A percentile compares a stretch with the other conserved stretches of the same genome.
phyloP scores from a whole-genome alignment of 2,113 vertebrate genomes.

The Haplochromis vanheusdeni region DNA sequence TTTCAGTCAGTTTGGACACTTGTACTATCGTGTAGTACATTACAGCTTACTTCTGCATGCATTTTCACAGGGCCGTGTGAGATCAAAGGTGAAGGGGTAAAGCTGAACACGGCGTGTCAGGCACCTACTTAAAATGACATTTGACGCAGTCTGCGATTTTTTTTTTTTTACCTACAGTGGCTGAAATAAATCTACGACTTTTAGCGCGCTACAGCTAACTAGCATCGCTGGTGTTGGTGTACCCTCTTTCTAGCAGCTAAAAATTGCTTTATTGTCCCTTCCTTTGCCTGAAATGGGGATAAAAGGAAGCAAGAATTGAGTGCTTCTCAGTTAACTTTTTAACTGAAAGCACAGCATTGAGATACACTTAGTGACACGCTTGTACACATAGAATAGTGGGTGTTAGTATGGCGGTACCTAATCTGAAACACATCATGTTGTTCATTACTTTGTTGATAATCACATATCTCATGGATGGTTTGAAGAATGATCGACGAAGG shows the following conservation, averaged over 20 bases:
- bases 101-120: accelerated
- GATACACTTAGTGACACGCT: accelerated
- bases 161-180: background rate
- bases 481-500: accelerated
- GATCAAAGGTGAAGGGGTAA: background rate
- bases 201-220: accelerated
- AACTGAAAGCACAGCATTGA: background rate
- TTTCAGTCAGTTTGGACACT: background rate
- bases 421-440: background rate
- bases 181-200: background rate
- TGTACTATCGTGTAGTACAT: accelerated
- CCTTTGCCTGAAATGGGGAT: accelerated
- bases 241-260: background rate
- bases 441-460: background rate
- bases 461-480: background rate
- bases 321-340: background rate
- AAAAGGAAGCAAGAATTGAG: background rate
- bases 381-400: background rate
- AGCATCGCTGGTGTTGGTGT: background rate
- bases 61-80: background rate
- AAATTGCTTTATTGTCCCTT: accelerated
- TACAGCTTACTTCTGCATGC: background rate
- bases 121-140: accelerated
- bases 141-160: accelerated
- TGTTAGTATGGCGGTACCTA: accelerated